Evolutionary conservation across 2,888 invertebrate species (phyloP).

Genomic region (Cacoxenus indagator): DNA sequence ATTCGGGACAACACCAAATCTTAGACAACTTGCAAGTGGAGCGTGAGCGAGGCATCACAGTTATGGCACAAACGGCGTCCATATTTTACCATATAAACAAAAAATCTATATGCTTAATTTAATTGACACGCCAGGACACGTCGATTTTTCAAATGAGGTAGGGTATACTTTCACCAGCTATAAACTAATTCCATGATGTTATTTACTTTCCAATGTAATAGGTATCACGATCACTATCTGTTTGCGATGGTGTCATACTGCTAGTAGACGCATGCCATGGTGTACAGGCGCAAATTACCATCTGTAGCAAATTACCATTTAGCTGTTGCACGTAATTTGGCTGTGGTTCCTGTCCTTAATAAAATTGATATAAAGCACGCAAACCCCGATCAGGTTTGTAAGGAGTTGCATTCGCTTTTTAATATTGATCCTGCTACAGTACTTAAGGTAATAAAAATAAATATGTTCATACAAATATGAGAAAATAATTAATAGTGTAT

Average conservation of each 20-base stretch:
- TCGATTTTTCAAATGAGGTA: conserved; percentile 97
- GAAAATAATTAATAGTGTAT: background rate
- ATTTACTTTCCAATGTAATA: conserved; percentile 47
- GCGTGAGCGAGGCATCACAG: conserved; percentile 96
- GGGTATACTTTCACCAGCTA: background rate
- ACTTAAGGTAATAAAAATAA: conserved; percentile 80
- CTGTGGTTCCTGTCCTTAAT: conserved; percentile 93
- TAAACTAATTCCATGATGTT: background rate
- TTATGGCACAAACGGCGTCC: conserved; percentile 97
- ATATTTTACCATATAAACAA: conserved; percentile 79
- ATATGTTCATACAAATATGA: no score
- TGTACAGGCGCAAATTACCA: conserved; percentile 97
- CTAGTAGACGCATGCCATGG: conserved; percentile 97
- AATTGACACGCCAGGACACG: conserved; percentile 98
- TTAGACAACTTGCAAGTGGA: conserved; percentile 88
- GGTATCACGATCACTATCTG: conserved; percentile 88
- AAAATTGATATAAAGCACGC: conserved; percentile 96
- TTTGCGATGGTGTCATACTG: conserved; percentile 95
- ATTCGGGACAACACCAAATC: conserved; percentile 79
- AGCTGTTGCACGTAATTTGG: conserved; percentile 85
- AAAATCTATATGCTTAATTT: conserved; percentile 88
- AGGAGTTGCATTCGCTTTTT: conserved; percentile 86
- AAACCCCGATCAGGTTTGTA: conserved; percentile 84
- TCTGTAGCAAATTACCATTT: conserved; percentile 96
- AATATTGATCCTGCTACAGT: conserved; percentile 81